A percentile compares a stretch with the other conserved stretches of the same genome.
Conservation (phyloP, 2,888 invertebrate species). For the Chromoteleia sp. region DNA sequence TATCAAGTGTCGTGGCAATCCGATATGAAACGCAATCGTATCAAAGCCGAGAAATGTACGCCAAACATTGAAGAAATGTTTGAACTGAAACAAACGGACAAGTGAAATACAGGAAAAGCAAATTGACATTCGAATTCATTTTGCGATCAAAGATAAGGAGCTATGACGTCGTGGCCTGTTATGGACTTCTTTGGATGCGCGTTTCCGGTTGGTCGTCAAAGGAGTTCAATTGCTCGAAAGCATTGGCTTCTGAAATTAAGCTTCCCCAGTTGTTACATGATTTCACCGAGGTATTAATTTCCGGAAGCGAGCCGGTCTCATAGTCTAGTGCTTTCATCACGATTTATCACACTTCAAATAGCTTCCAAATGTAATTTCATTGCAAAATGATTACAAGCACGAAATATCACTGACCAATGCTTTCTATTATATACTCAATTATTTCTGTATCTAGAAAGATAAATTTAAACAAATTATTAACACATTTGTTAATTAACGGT, state of each 20-base stretch:
- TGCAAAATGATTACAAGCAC: constrained; percentile 28
- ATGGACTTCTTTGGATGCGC: constrained; percentile 16
- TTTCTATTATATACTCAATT: neutral
- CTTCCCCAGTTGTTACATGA: constrained; percentile 33
- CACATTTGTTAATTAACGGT: no score
- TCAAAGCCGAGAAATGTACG: neutral
- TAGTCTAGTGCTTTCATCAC: constrained; percentile 6
- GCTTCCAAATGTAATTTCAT: constrained; percentile 22
- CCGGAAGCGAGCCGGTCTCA: constrained; percentile 7
- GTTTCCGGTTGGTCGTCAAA: constrained; percentile 13
- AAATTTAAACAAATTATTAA: neutral
- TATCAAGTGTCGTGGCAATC: neutral
- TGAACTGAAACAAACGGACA: neutral
- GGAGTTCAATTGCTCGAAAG: constrained; percentile 13
- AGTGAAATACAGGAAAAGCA: neutral
- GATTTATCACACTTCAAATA: constrained; percentile 37
- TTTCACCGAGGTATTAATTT: constrained; percentile 40
- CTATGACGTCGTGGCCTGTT: neutral
- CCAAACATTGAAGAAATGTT: neutral
- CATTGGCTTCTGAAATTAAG: constrained; percentile 30
- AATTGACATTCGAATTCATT: constrained; percentile 20
- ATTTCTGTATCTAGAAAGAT: neutral
- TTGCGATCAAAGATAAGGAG: constrained; percentile 7
- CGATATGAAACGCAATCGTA: neutral
- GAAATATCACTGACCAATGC: neutral